Percentiles rank a stretch among this genome's conserved stretches.
Conservation (phyloP, 2,888 invertebrate genomes). For the Glyphotaelius pellucidus region DNA sequence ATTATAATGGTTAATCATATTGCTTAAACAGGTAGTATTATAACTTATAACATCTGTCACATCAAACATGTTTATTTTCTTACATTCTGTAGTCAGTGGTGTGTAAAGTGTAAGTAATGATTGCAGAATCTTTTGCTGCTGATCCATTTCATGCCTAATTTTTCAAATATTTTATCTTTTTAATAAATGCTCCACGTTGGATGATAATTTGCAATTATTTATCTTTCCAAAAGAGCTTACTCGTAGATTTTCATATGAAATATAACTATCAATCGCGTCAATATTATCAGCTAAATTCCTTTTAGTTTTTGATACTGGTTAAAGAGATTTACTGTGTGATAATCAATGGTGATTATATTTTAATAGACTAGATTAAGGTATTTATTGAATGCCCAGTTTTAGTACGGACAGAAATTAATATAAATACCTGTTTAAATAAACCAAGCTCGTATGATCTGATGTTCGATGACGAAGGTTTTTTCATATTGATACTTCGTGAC, state of each 20-base stretch:
- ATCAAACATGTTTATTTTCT: slow-evolving; percentile 31
- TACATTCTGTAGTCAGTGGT: neutral
- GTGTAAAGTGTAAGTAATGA: neutral
- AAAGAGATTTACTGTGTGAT: neutral
- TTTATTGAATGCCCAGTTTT: neutral
- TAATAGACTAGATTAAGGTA: neutral
- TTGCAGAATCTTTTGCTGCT: neutral
- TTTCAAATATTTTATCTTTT: neutral
- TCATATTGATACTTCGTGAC: neutral
- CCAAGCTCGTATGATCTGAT: neutral
- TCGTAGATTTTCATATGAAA: neutral
- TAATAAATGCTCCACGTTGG: neutral
- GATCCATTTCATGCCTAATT: neutral
- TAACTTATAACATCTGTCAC: neutral
- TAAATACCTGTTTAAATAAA: neutral
- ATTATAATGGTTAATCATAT: slow-evolving; percentile 24
- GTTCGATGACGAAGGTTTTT: neutral
- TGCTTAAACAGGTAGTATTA: slow-evolving; percentile 3
- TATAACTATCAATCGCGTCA: neutral
- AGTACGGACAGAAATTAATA: neutral
- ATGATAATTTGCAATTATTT: neutral
- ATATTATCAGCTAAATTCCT: neutral
- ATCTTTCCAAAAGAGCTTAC: neutral
- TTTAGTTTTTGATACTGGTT: neutral
- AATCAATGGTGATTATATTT: neutral